Evolutionary conservation across 1,140 invertebrate genomes (phyloP).

Genomic region (Scaptodrosophila lebanonensis): DNA sequence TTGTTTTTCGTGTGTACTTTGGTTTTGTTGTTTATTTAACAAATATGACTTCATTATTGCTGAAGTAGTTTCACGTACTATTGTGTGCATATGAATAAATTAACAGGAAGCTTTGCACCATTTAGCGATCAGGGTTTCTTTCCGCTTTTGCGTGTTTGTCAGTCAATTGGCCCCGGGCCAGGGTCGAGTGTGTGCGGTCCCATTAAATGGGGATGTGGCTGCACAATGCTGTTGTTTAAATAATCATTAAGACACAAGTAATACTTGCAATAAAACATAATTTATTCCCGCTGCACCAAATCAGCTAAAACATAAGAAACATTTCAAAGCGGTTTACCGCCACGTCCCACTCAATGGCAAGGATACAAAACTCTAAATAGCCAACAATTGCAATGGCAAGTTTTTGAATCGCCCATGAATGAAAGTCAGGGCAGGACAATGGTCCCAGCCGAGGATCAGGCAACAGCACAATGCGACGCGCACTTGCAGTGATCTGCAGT

Average conservation of each 20-base stretch:
- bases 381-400: conserved; percentile 42
- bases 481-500: conserved; percentile 71
- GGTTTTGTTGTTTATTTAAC: conserved; percentile 48
- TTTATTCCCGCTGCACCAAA: neutral
- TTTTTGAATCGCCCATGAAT: conserved; percentile 53
- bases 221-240: too few species aligned
- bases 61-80: conserved; percentile 40
- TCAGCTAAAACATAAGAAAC: conserved; percentile 25
- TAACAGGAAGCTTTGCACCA: conserved; percentile 63
- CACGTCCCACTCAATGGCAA: conserved; percentile 12
- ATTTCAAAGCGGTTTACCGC: conserved; percentile 58
- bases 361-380: conserved; percentile 7
- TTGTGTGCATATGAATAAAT: conserved; percentile 53
- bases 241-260: too few species aligned
- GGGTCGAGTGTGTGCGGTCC: conserved; percentile 29
- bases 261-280: too few species aligned
- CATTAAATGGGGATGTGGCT: neutral
- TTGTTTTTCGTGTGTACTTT: conserved; percentile 34
- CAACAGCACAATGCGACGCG: conserved; percentile 32
- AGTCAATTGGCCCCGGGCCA: conserved; percentile 51
- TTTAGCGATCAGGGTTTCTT: conserved; percentile 14
- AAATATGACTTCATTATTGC: conserved; percentile 68
- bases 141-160: conserved; percentile 58
- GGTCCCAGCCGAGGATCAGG: conserved; percentile 30
- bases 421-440: conserved; percentile 63